Evolutionary conservation across 2,113 vertebrate species (phyloP).

Genomic region (Propithecus coquereli): DNA sequence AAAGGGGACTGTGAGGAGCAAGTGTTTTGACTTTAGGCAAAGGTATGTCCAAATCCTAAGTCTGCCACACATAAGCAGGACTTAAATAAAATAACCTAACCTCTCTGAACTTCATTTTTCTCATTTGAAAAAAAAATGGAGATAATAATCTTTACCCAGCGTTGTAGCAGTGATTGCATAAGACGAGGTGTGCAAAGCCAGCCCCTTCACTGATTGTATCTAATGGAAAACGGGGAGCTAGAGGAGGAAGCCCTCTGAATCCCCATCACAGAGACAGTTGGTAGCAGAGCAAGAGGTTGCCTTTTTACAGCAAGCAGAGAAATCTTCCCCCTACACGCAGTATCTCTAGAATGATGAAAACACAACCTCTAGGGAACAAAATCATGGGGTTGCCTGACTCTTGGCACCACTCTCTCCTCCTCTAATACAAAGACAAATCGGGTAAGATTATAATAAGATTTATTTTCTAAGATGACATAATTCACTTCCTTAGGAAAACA

Average conservation of each 20-base stretch:
- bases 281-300: neutral
- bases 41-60: neutral
- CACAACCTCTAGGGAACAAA: neutral
- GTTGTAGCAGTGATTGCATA: neutral
- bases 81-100: neutral
- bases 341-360: neutral
- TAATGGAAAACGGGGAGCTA: neutral
- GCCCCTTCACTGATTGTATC: neutral
- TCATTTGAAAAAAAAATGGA: neutral
- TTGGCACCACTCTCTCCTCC: neutral
- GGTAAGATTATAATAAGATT: constrained; percentile 71
- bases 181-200: neutral
- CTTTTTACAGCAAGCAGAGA: neutral
- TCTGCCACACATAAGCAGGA: neutral
- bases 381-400: neutral
- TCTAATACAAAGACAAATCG: constrained; percentile 64
- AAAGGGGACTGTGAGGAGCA: neutral
- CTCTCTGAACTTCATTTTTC: neutral
- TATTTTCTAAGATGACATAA: constrained; percentile 69
- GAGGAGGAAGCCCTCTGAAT: neutral
- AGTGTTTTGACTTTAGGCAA: neutral
- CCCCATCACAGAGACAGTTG: neutral
- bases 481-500: constrained; percentile 59
- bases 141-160: neutral
- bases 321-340: rapidly evolving